These are phyloP conservation scores for Chlamydotis undulata DNA, from an alignment of 2,113 vertebrate genomes.

Conservation along the genomic window DNA sequence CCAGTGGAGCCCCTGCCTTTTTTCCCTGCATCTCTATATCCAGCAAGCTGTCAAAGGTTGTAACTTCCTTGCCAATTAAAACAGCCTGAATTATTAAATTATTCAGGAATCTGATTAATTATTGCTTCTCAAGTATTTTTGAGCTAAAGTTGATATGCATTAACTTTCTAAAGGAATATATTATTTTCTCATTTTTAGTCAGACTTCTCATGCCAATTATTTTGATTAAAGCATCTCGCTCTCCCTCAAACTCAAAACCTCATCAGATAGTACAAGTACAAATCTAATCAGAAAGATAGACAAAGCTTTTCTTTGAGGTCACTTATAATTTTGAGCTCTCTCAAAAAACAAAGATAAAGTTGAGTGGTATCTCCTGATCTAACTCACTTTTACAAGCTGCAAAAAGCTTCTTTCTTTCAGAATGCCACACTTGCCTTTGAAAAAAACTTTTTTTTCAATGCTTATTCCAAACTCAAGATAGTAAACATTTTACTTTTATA, in stretches of 20 bases:
- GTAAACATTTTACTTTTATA: not conserved
- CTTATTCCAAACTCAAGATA: not conserved
- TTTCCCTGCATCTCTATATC: not conserved
- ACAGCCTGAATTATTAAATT: conserved; percentile 1
- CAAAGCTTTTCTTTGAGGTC: not conserved
- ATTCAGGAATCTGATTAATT: conserved; percentile 24
- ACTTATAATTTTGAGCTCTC: not conserved
- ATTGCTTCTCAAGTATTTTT: conserved; percentile 13
- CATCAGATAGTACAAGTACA: not conserved
- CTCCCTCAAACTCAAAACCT: not conserved
- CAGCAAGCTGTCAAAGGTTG: not conserved
- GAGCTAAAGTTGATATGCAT: not conserved
- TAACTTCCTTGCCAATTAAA: conserved; percentile 17
- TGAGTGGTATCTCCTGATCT: not conserved
- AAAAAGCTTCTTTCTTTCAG: not conserved
- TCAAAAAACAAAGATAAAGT: not conserved
- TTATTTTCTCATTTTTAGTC: not conserved
- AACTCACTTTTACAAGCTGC: not conserved
- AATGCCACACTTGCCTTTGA: not conserved
- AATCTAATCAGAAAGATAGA: not conserved
- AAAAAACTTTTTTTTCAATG: not conserved
- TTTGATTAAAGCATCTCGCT: conserved; percentile 1
- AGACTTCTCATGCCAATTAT: conserved; percentile 16
- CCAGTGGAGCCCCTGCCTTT: not conserved
- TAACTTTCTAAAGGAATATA: conserved; percentile 9